Evolutionary conservation across 2,113 vertebrate species (phyloP).

Genomic region (Bambusicola thoracicus): DNA sequence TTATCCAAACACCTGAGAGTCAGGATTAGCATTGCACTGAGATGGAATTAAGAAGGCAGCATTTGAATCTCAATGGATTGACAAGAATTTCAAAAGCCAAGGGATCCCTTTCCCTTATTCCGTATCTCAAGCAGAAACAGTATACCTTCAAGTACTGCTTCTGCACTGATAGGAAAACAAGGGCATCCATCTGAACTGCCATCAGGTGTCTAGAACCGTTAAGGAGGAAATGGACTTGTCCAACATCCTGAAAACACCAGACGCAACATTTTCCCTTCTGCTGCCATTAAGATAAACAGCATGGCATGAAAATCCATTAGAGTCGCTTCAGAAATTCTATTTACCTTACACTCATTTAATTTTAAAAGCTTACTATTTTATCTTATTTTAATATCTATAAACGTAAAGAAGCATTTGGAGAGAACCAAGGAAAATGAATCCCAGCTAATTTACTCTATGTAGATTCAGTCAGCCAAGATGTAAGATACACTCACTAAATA

Average conservation of each 20-base stretch:
- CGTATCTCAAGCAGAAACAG: background rate
- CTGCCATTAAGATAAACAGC: background rate
- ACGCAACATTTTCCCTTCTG: background rate
- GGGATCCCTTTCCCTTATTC: background rate
- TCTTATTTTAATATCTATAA: slow-evolving; percentile 48
- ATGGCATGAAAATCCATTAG: background rate
- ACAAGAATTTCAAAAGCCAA: background rate
- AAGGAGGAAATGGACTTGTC: slow-evolving; percentile 30
- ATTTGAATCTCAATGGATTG: background rate
- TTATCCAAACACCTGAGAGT: background rate
- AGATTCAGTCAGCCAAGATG: slow-evolving; percentile 44
- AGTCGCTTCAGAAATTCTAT: slow-evolving; percentile 10
- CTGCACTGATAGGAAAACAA: slow-evolving; percentile 38
- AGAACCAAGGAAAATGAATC: slow-evolving; percentile 51
- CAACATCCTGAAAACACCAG: slow-evolving; percentile 16
- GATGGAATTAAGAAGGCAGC: background rate
- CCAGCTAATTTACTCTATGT: slow-evolving; percentile 26
- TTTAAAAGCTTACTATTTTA: slow-evolving; percentile 62
- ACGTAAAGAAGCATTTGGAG: slow-evolving; percentile 53
- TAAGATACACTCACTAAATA: slow-evolving; percentile 24
- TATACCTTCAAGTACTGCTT: background rate
- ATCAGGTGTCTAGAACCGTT: slow-evolving; percentile 3
- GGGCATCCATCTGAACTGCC: slow-evolving; percentile 37
- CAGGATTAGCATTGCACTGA: background rate
- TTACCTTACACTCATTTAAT: slow-evolving; percentile 48